phyloP scores from a whole-genome alignment of 2,888 invertebrate species.

The Scaptomyza reducta region DNA sequence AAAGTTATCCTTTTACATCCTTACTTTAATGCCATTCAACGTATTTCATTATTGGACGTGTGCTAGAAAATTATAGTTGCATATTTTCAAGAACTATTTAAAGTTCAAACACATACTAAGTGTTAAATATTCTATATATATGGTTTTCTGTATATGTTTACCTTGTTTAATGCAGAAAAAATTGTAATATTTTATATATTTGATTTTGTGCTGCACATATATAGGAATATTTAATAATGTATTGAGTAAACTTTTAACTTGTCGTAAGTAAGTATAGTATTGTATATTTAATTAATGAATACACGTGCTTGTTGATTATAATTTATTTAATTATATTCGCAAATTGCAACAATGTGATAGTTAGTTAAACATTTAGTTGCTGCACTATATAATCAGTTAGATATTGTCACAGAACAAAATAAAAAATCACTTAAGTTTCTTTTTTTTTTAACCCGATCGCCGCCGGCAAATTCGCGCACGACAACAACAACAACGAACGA shows the following conservation, averaged over 20 bases:
- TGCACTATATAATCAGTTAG: slow-evolving; percentile 26
- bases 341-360: slow-evolving; percentile 4
- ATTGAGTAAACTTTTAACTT: slow-evolving; percentile 14
- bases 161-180: slow-evolving; percentile 27
- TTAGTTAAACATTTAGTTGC: slow-evolving; percentile 17
- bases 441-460: slow-evolving; percentile 47
- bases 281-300: slow-evolving; percentile 5
- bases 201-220: slow-evolving; percentile 16
- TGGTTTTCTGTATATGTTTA: slow-evolving; percentile 16
- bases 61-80: background rate
- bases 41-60: background rate
- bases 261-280: slow-evolving; percentile 12
- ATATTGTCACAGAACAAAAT: slow-evolving; percentile 57
- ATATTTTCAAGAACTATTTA: background rate
- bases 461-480: slow-evolving; percentile 64
- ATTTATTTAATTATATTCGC: background rate
- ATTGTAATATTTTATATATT: slow-evolving; percentile 9
- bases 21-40: too few species aligned
- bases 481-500: slow-evolving; percentile 10
- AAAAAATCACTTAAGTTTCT: slow-evolving; percentile 59
- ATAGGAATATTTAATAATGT: slow-evolving; percentile 14
- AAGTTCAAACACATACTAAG: background rate
- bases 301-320: slow-evolving; percentile 6
- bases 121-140: background rate
- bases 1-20: too few species aligned